Evolutionary conservation across 2,113 vertebrate species (phyloP).

Genomic region (Cyphomyrus plagiostoma): DNA sequence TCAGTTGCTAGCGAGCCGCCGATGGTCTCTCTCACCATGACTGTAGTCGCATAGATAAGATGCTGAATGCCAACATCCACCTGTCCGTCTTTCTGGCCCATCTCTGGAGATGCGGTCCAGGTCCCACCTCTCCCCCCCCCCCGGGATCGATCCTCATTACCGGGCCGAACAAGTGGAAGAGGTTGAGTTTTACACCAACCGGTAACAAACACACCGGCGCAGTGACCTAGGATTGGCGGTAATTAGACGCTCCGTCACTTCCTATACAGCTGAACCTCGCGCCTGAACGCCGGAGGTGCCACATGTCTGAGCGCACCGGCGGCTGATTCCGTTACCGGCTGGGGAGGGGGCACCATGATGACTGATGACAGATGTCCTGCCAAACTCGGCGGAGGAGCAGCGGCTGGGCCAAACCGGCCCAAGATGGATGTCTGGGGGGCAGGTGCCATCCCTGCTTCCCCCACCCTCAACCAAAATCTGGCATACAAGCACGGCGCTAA

Average conservation of each 20-base stretch:
- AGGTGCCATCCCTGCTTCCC: background rate
- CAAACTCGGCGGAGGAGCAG: background rate
- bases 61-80: background rate
- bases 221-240: slow-evolving; percentile 17
- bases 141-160: background rate
- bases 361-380: slow-evolving; percentile 18
- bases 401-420: background rate
- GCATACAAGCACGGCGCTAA: background rate
- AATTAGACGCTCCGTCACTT: slow-evolving; percentile 50
- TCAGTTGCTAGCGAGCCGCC: background rate
- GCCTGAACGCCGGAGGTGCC: background rate
- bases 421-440: background rate
- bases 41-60: background rate
- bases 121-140: background rate
- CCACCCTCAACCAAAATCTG: background rate
- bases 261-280: slow-evolving; percentile 18
- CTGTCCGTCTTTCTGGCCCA: background rate
- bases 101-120: background rate
- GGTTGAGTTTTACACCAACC: background rate
- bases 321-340: slow-evolving; percentile 26
- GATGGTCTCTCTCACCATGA: background rate
- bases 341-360: background rate
- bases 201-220: background rate
- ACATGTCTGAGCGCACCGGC: background rate
- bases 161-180: background rate